Percentiles rank a stretch among this genome's conserved stretches.
Evolutionary conservation across 2,797 vertebrate species (phyloP).

Genomic region (Hafferia zeledoni): DNA sequence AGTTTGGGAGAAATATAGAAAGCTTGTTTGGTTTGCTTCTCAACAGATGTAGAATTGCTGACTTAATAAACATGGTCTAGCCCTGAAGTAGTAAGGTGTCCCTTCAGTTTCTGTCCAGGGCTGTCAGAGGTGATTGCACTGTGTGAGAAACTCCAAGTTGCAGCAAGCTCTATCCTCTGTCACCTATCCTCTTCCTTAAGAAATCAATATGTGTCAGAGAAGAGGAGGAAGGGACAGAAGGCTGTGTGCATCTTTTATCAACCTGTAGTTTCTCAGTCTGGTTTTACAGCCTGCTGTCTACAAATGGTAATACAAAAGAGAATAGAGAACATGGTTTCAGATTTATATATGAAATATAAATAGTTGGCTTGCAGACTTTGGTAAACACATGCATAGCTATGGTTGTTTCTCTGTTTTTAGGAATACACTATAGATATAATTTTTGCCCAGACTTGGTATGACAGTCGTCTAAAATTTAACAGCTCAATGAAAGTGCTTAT

Average conservation of each 20-base stretch:
- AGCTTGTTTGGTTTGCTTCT: neutral
- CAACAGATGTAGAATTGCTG: neutral
- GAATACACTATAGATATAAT: conserved; percentile 97
- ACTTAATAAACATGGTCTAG: neutral
- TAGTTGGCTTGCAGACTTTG: neutral
- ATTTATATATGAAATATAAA: neutral
- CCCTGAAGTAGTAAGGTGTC: neutral
- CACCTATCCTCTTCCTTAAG: neutral
- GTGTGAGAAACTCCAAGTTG: neutral
- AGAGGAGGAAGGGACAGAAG: neutral
- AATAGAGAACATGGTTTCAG: neutral
- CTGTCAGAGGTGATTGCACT: neutral
- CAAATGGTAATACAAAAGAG: neutral
- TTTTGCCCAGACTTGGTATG: conserved; percentile 97
- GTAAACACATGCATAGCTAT: neutral
- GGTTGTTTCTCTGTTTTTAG: conserved; percentile 67
- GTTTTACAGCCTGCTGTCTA: neutral
- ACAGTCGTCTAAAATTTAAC: conserved; percentile 94
- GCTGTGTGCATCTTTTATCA: neutral
- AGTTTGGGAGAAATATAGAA: neutral
- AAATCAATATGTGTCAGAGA: neutral
- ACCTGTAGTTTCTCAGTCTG: neutral
- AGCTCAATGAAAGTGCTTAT: conserved; percentile 94
- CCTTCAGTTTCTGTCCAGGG: neutral
- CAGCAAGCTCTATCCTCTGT: neutral